Base-by-base conservation (phyloP, 2,888 invertebrate genomes). In the Hirtodrosophila duncani region DNA sequence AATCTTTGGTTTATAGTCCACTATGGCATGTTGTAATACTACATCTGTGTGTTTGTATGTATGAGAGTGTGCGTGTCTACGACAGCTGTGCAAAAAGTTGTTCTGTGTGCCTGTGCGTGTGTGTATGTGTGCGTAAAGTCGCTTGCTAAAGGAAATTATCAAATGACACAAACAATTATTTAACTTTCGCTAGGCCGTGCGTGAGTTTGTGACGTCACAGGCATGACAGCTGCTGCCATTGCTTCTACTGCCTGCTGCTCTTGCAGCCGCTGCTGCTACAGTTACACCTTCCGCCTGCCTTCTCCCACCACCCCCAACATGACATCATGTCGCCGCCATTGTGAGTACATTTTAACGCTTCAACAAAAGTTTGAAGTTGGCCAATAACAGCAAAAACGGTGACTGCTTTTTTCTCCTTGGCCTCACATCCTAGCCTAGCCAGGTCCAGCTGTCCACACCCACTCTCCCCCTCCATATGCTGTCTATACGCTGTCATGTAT, bases 111-210 rank as follows among this genome's bases (percentile, higher is more conserved):
- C 29, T 36, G 30, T 17, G 11, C 10, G 31, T 8, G 13, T 18
- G 31, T 13, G 27, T 17, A 34, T 64, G 62, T 52, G 20, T 53
- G 53, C 59, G 65, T 63, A 58, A 59, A 53, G 55, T 59, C 52
- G 38, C 62, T 67, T 67, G 67, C 80, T 72, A 62, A 39, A 77
- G 74, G 81, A 74, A 80, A 74, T 74, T 81, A 74, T 72, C 74
- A 74, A 62, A 77, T 80, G 81, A 77, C 74, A 74, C 81, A 74
- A 74, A 74, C 74, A 80, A 80, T 74, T 74, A 74, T 74, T 74
- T 80, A 74, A 80, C 78, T 74, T 80, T 74, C 52, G 58, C 69
- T 77, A 63, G 69, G 58, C 68, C 46, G 65, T 72, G 77, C 68
- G 71, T 75, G 77, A 67, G 60, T 37, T 44, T 56, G 62, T 79